Evolutionary conservation across 2,113 vertebrate genomes (phyloP), one percentile per base, ranked within the genome.

Genomic region (Meles meles): DNA sequence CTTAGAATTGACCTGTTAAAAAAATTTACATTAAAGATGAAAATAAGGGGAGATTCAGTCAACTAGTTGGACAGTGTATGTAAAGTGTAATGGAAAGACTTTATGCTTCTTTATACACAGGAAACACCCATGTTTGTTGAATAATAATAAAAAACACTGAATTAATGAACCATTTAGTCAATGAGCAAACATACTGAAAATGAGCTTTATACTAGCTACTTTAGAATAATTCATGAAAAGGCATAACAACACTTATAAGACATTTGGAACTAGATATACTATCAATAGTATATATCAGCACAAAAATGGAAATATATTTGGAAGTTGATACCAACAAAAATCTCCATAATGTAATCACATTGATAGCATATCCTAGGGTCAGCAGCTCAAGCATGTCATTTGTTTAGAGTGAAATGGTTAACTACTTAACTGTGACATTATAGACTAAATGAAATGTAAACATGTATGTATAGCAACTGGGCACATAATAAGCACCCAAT

Each of bases 191-290:
- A 82, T 71, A 57, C 12, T n/a, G 5, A 81, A 94, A 91, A 72
- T 80, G 55, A 95, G 5, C n/a, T 76, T 92, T 87, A 55, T 61
- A 34, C 34, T 74, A 94, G 25, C 11, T 92, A 37, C 49, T 95
- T 95, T 42, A 76, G 31, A 86, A 57, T 90, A 84, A 76, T 65
- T 85, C 69, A 15, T 77, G 23, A 94, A 95, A 94, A 89, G 61
- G 2, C 76, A 69, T 44, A 88, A 2, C 0, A 87, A 90, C 1
- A 11, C 63, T 15, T 83, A 44, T 39, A 76, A 95, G 93, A 49
- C 88, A 96, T 90, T 94, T 96, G 27, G 21, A 94, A 76, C 81
- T 77, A 81, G 29, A 77, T 25, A 42, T 39, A 44, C n/a, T 92
- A 67, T 61, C 79, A 89, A 49, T 23, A 9, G 37, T 55, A 11